phyloP scores from a whole-genome alignment of 2,797 vertebrate species.

The Xiphorhynchus erythropygius region DNA sequence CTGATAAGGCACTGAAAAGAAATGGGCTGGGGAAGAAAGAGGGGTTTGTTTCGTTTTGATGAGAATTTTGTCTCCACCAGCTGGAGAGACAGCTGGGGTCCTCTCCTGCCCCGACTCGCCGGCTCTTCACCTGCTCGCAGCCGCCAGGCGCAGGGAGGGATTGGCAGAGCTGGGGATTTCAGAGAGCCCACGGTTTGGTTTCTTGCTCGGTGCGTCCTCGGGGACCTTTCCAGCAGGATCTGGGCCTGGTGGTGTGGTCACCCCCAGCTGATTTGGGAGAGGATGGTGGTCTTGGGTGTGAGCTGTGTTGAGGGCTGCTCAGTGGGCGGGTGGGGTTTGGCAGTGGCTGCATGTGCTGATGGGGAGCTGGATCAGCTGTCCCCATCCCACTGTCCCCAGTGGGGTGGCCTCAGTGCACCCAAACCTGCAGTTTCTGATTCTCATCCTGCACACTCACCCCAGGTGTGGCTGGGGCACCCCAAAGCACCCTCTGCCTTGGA shows the following conservation, averaged over 20 bases:
- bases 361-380: neutral
- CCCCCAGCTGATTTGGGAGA: fast-evolving
- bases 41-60: conserved; percentile 18
- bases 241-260: neutral
- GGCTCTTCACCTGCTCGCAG: conserved; percentile 8
- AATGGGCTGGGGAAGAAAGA: neutral
- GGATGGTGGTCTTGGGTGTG: neutral
- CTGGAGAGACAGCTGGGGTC: conserved; percentile 62
- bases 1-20: neutral
- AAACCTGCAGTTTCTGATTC: neutral
- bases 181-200: neutral
- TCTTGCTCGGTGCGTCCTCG: fast-evolving
- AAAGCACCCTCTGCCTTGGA: neutral
- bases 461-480: fast-evolving
- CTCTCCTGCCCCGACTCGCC: conserved; percentile 12
- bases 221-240: neutral
- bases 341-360: fast-evolving
- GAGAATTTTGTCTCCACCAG: conserved; percentile 55
- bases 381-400: neutral
- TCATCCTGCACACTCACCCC: fast-evolving
- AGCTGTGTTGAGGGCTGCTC: neutral
- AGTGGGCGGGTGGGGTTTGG: fast-evolving
- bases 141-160: neutral
- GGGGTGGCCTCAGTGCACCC: fast-evolving
- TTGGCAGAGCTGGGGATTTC: neutral